phyloP scores from a whole-genome alignment of 2,113 vertebrate genomes.

The Shinisaurus crocodilurus region DNA sequence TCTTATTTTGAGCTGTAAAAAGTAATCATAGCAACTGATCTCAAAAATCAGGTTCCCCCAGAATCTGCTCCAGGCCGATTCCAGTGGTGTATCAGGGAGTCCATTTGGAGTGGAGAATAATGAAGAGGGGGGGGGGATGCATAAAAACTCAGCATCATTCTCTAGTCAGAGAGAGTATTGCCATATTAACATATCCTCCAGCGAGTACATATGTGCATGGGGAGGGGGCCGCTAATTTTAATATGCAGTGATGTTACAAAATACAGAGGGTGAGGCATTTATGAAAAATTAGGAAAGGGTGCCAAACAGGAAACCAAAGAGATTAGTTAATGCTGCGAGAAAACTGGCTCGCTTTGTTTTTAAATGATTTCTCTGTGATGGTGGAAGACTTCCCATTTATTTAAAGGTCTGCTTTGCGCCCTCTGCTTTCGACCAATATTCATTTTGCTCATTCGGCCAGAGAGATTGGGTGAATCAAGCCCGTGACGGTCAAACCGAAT shows the following conservation, averaged over 20 bases:
- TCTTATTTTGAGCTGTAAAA: neutral
- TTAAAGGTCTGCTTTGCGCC: neutral
- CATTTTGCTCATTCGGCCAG: neutral
- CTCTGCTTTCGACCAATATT: conserved; percentile 3
- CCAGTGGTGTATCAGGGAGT: neutral
- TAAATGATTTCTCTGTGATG: neutral
- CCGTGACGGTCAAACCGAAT: neutral
- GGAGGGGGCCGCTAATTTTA: neutral
- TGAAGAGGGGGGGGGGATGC: neutral
- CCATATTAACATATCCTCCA: neutral
- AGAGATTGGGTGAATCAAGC: neutral
- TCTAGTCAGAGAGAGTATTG: neutral
- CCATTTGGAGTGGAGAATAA: too few relatives aligned
- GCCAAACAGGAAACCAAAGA: neutral
- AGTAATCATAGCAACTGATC: neutral
- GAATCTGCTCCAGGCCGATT: neutral
- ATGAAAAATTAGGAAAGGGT: neutral
- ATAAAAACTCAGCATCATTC: neutral
- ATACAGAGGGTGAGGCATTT: neutral
- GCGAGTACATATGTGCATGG: neutral
- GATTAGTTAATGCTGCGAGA: neutral
- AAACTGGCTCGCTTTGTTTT: neutral
- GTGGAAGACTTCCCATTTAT: neutral
- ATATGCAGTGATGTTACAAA: neutral
- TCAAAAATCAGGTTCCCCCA: neutral